Evolutionary conservation across 2,113 vertebrate genomes (phyloP), one percentile per base, ranked within the genome.

Genomic region (Connochaetes taurinus): DNA sequence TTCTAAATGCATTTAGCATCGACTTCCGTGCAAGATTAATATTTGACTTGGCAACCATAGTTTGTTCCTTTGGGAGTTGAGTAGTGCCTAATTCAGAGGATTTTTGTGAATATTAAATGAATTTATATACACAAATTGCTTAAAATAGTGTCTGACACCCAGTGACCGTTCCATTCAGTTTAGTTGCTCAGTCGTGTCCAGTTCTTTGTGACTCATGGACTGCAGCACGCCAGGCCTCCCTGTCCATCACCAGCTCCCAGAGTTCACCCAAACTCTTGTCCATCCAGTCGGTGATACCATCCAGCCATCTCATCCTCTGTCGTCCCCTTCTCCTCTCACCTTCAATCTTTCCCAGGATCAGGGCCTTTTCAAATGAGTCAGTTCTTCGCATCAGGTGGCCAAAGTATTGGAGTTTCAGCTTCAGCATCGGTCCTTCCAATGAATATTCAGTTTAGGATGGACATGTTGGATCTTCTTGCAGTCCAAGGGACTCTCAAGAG

Each of bases 161-260:
- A 43, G 12, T 43, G 71, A 76, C 21, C 6, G 3, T 29, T 92
- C 12, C 5, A 23, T 29, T 71, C 64, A 36, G 19, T 36, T 71
- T 19, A 71, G 67, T 36, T 0, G 0, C 17, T 36, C n/a, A 71
- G 67, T 71, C 2, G 0, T 23, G 67, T 23, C n/a, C 10, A 0
- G 3, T 3, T 12, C 19, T 71, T 40, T 71, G 67, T 1, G 19
- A 71, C n/a, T 19, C 2, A 71, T 40, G 19, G n/a, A 12, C 19
- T 2, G 10, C 67, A 71, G 67, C 67, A 23, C 5, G 0, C 67
- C n/a, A 71, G n/a, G 67, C 19, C 19, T 71, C 67, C n/a, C 19
- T 40, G n/a, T 71, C 67, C 5, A 40, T 40, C 67, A 40, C 10
- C 67, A 71, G 1, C 10, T 12, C 67, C n/a, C 2, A 0, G 67